phyloP scores from a whole-genome alignment of 2,797 vertebrate genomes.

The Gallinago stenura region DNA sequence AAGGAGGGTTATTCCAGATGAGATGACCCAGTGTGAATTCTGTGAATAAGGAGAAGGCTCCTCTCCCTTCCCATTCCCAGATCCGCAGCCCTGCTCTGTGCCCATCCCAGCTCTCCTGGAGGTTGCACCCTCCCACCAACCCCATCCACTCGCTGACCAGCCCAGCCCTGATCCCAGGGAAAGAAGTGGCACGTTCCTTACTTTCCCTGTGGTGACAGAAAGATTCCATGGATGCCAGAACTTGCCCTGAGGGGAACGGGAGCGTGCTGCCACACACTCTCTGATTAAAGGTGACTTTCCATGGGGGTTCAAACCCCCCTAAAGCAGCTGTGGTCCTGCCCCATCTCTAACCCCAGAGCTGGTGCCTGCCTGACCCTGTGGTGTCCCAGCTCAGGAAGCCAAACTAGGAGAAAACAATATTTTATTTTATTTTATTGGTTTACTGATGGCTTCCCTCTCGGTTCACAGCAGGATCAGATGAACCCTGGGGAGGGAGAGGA shows the following conservation, averaged over 20 bases:
- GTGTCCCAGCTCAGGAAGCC: background rate
- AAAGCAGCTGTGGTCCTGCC: background rate
- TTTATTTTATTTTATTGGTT: background rate
- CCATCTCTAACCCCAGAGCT: background rate
- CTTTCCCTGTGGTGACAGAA: background rate
- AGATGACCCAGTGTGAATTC: background rate
- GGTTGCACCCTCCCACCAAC: fast-evolving
- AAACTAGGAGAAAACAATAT: background rate
- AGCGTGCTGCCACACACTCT: background rate
- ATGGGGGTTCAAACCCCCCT: background rate
- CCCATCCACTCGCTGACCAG: background rate
- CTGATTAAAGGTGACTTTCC: background rate
- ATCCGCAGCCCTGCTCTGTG: fast-evolving
- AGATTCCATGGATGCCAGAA: background rate
- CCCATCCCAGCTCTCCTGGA: background rate
- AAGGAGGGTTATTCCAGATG: background rate
- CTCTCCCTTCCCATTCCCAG: background rate
- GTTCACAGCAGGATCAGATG: conserved; percentile 15
- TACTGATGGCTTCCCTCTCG: background rate
- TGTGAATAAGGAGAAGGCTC: background rate
- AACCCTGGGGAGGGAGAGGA: background rate
- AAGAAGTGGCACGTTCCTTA: background rate
- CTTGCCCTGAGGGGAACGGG: no score
- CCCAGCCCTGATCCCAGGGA: background rate
- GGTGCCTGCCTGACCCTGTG: background rate